These are phyloP conservation scores for Ctenicera cuprea DNA, from an alignment of 2,888 invertebrate species.

Conservation along the genomic window DNA sequence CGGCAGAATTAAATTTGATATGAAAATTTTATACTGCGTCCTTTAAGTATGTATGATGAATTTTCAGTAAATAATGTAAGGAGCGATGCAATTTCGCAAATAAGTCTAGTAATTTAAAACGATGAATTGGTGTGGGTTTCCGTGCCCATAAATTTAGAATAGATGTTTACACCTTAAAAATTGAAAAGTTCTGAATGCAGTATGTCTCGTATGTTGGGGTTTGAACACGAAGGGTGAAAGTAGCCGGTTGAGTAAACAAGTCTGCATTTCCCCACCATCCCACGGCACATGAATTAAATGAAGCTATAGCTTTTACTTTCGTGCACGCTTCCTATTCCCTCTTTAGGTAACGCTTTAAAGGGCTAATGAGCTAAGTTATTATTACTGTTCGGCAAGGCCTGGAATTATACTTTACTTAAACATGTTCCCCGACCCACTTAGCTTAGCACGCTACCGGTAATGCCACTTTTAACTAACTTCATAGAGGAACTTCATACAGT, in stretches of 20 bases:
- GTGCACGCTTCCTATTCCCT: slow-evolving; percentile 27
- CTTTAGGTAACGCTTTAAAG: slow-evolving; percentile 47
- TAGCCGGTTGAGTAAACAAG: slow-evolving; percentile 26
- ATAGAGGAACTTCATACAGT: slow-evolving; percentile 53
- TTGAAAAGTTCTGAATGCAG: slow-evolving; percentile 14
- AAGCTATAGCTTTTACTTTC: slow-evolving; percentile 31
- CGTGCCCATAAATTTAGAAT: background rate
- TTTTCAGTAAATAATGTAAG: too few species aligned
- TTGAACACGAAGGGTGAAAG: slow-evolving; percentile 9
- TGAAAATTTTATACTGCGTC: too few species aligned
- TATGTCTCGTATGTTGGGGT: background rate
- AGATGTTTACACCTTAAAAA: slow-evolving; percentile 15
- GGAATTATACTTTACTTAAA: slow-evolving; percentile 52
- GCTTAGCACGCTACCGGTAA: slow-evolving; percentile 49
- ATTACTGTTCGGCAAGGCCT: slow-evolving; percentile 55
- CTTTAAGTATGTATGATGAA: too few species aligned
- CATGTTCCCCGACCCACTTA: slow-evolving; percentile 50
- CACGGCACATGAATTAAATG: slow-evolving; percentile 16
- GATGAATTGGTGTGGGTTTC: background rate
- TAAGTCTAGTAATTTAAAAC: background rate
- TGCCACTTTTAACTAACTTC: slow-evolving; percentile 57
- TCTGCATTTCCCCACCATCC: background rate
- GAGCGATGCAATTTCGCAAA: too few species aligned
- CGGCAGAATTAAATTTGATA: too few species aligned
- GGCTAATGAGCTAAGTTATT: slow-evolving; percentile 58